These are phyloP conservation scores for Phrynosoma platyrhinos DNA, from an alignment of 2,113 vertebrate genomes.

Conservation along the genomic window DNA sequence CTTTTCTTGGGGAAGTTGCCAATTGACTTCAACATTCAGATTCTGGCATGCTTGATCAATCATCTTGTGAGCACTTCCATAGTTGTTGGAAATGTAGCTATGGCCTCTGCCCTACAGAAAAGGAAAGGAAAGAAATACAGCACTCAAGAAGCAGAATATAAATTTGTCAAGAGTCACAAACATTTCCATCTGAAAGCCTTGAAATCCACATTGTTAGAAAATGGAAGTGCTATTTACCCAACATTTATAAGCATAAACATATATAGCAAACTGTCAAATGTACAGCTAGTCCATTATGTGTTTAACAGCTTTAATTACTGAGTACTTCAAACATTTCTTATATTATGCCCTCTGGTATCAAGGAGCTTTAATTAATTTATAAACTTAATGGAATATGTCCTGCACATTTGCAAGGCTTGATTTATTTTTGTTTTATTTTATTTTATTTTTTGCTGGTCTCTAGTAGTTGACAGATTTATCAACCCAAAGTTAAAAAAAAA, in stretches of 20 bases:
- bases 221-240: constrained; percentile 51
- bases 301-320: constrained; percentile 73
- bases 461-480: constrained; percentile 61
- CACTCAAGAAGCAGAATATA: constrained; percentile 49
- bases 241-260: constrained; percentile 56
- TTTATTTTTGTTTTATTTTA: constrained; percentile 38
- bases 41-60: constrained; percentile 24
- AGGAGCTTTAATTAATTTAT: constrained; percentile 70
- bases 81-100: constrained; percentile 28
- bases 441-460: constrained; percentile 41
- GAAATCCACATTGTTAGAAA: constrained; percentile 50
- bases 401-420: constrained; percentile 57
- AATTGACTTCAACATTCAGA: not conserved
- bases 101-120: constrained; percentile 21
- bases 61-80: constrained; percentile 38
- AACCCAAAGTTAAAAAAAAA: constrained; percentile 27
- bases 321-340: constrained; percentile 67
- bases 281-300: constrained; percentile 44
- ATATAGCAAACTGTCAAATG: constrained; percentile 64
- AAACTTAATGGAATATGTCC: constrained; percentile 65
- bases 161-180: constrained; percentile 50
- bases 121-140: constrained; percentile 16
- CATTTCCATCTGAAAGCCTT: constrained; percentile 50
- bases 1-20: constrained; percentile 5
- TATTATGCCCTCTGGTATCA: constrained; percentile 63